phyloP scores from a whole-genome alignment of 2,888 invertebrate species.

The Aporophyla lueneburgensis region DNA sequence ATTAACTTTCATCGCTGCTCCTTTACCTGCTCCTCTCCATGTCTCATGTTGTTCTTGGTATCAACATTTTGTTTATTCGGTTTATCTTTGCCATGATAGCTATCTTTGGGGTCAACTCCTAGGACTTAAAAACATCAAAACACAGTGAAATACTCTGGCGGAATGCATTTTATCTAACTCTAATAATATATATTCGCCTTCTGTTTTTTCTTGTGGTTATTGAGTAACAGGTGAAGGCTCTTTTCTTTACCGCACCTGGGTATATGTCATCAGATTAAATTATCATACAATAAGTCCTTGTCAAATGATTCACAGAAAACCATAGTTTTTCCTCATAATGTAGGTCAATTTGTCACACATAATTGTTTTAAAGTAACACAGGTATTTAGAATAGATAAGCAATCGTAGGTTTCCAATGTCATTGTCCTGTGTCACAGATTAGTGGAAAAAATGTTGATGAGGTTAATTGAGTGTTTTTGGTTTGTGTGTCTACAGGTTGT shows the following conservation, averaged over 20 bases:
- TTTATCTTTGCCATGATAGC: background rate
- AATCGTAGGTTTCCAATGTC: constrained; percentile 30
- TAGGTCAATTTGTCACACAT: constrained; percentile 26
- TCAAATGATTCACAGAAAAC: constrained; percentile 22
- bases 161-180: background rate
- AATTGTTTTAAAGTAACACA: constrained; percentile 4
- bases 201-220: constrained; percentile 12
- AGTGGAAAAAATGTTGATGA: constrained; percentile 29
- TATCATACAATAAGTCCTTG: constrained; percentile 6
- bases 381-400: constrained; percentile 51
- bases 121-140: no score
- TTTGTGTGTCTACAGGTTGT: constrained; percentile 42
- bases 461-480: constrained; percentile 40
- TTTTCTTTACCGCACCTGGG: background rate
- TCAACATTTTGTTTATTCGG: background rate
- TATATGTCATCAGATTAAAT: background rate
- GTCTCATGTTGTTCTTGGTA: background rate
- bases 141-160: background rate
- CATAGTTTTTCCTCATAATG: constrained; percentile 27
- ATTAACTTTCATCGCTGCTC: background rate
- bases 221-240: constrained; percentile 14
- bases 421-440: constrained; percentile 36
- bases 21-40: background rate
- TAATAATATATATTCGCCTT: constrained; percentile 4
- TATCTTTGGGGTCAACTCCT: background rate